Conservation (phyloP, 2,113 vertebrate genomes). For the Coracopsis vasa region DNA sequence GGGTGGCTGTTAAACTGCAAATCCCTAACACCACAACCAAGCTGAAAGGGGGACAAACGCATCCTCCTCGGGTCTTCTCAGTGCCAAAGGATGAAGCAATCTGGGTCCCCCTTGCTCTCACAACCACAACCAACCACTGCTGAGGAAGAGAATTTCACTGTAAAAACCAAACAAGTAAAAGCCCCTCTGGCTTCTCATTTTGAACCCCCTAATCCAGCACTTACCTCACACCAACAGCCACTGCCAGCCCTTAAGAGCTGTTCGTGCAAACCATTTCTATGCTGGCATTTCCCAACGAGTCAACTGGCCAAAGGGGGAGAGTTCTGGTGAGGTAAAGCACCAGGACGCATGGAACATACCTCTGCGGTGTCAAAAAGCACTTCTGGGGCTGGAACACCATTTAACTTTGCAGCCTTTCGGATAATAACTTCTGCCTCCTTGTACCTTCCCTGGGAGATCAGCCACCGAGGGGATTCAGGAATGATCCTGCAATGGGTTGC, state of each 20-base stretch:
- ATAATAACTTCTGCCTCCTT: conserved; percentile 86
- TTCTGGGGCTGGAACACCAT: conserved; percentile 69
- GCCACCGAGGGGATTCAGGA: conserved; percentile 93
- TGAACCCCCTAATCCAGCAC: not conserved
- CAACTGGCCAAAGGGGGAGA: not conserved
- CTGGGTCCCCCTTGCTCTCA: not conserved
- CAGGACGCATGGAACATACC: conserved; percentile 63
- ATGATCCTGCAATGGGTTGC: conserved; percentile 79
- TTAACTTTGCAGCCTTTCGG: conserved; percentile 83
- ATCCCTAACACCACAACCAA: fast-evolving
- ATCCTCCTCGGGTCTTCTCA: not conserved
- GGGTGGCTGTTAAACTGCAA: not conserved
- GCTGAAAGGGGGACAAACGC: not conserved
- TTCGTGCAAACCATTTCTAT: not conserved
- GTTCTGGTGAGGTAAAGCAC: not conserved
- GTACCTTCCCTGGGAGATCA: conserved; percentile 85
- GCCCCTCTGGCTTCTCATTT: not conserved
- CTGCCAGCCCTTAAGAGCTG: not conserved
- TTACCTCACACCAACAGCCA: not conserved
- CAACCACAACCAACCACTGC: conserved; percentile 8
- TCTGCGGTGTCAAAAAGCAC: conserved; percentile 75
- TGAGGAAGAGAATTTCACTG: not conserved
- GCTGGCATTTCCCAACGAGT: not conserved
- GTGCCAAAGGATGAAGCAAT: not conserved
- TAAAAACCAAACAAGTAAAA: not conserved